phyloP scores from a whole-genome alignment of 2,113 vertebrate species.

The Ascaphus truei region DNA sequence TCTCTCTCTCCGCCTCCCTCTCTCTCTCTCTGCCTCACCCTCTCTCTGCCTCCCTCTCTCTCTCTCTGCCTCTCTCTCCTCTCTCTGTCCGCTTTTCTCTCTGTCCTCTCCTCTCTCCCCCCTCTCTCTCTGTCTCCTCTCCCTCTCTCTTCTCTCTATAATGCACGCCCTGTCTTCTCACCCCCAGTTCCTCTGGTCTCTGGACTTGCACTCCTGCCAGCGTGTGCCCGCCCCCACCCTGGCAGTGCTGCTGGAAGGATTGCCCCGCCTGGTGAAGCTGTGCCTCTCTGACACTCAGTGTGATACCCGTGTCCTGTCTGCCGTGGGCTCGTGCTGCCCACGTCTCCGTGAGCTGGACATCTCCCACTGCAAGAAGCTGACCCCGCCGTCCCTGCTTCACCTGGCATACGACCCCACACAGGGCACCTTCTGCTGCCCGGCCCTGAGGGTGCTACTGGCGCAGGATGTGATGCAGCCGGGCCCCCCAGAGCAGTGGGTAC shows the following conservation, averaged over 20 bases:
- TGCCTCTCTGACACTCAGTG: conserved; percentile 43
- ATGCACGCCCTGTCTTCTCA: neutral
- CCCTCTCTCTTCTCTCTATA: neutral
- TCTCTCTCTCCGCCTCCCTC: no score
- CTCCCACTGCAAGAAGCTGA: conserved; percentile 42
- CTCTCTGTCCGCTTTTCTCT: no score
- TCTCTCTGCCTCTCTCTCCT: no score
- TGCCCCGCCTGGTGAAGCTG: conserved; percentile 41
- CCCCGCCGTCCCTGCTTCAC: neutral
- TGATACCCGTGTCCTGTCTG: conserved; percentile 39
- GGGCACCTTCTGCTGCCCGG: neutral
- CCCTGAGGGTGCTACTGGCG: conserved; percentile 15
- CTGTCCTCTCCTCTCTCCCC: neutral
- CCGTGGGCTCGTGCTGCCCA: conserved; percentile 40
- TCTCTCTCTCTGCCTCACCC: no score
- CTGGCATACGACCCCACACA: conserved; percentile 37
- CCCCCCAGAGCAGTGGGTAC: rapidly evolving
- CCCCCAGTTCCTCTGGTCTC: conserved; percentile 39
- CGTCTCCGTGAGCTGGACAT: conserved; percentile 46
- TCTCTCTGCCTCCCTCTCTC: no score
- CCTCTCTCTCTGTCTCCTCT: neutral
- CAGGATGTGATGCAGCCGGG: rapidly evolving
- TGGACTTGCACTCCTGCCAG: conserved; percentile 47
- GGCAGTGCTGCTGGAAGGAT: conserved; percentile 39
- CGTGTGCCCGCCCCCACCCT: conserved; percentile 21